A percentile compares a stretch with the other conserved stretches of the same genome.
Conservation (phyloP, 2,113 vertebrate genomes). For the Caranx melampygus region DNA sequence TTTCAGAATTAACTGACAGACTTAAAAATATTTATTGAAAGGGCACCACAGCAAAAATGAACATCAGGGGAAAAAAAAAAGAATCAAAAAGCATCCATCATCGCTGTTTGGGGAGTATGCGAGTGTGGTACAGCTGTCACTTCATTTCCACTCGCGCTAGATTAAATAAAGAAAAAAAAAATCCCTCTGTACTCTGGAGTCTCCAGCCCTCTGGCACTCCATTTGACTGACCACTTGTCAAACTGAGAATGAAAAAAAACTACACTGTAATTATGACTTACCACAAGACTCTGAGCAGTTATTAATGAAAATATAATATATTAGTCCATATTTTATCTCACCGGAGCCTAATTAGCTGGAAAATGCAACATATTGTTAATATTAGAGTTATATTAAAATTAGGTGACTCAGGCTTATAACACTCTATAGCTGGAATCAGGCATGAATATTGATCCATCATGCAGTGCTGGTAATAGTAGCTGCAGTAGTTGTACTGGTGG, state of each 20-base stretch:
- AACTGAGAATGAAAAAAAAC: constrained; percentile 56
- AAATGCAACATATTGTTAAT: constrained; percentile 38
- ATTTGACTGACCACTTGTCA: constrained; percentile 78
- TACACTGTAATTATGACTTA: constrained; percentile 48
- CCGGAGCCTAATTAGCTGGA: constrained; percentile 36
- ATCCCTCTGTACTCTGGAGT: constrained; percentile 35
- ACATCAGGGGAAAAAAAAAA: constrained; percentile 67
- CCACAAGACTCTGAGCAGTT: constrained; percentile 56
- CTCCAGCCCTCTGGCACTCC: constrained; percentile 53
- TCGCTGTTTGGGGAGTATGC: constrained; percentile 44
- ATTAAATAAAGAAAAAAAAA: constrained; percentile 76
- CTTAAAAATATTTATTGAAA: constrained; percentile 86
- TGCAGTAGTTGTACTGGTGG: constrained; percentile 70
- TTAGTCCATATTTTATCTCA: constrained; percentile 41
- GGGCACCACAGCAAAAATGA: constrained; percentile 77
- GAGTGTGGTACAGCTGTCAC: constrained; percentile 66
- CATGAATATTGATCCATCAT: constrained; percentile 72
- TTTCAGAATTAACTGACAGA: constrained; percentile 86
- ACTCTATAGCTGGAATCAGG: constrained; percentile 17
- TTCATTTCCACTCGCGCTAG: constrained; percentile 64
- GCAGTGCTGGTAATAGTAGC: constrained; percentile 75
- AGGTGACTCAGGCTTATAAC: constrained; percentile 10
- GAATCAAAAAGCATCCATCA: constrained; percentile 81
- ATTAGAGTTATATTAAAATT: constrained; percentile 20
- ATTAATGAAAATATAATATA: constrained; percentile 70